Percentiles rank a stretch among this genome's conserved stretches.
phyloP scores from a whole-genome alignment of 2,797 vertebrate species.

The Protonibea diacanthus region DNA sequence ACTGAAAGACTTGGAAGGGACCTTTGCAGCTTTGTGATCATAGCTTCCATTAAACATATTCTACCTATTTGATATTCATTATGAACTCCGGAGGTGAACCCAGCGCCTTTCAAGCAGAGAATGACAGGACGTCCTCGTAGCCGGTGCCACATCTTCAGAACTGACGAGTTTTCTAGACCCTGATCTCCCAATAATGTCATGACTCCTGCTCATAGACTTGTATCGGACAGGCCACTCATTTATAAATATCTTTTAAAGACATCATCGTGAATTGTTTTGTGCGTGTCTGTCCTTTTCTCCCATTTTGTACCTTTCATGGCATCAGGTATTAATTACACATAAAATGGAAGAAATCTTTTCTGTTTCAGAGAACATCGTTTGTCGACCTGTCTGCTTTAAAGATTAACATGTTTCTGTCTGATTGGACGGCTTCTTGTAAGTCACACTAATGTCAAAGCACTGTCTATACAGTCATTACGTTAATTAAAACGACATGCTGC shows the following conservation, averaged over 20 bases:
- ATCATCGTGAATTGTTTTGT: constrained; percentile 61
- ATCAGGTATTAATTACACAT: constrained; percentile 30
- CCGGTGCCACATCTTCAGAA: constrained; percentile 26
- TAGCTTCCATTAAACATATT: constrained; percentile 57
- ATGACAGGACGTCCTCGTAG: constrained; percentile 15
- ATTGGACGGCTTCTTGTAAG: constrained; percentile 28
- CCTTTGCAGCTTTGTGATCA: constrained; percentile 57
- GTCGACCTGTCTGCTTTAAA: constrained; percentile 39
- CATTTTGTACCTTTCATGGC: constrained; percentile 67
- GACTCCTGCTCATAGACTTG: constrained; percentile 29
- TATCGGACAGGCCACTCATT: constrained; percentile 25
- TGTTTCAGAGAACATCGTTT: constrained; percentile 37
- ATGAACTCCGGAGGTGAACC: constrained; percentile 51
- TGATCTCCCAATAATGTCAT: constrained; percentile 1
- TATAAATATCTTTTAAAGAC: constrained; percentile 61
- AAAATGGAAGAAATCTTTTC: constrained; percentile 16
- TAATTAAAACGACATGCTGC: constrained; percentile 54
- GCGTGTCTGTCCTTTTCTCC: constrained; percentile 54
- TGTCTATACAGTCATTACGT: constrained; percentile 36
- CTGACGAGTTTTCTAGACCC: constrained; percentile 40
- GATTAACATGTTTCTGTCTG: constrained; percentile 25
- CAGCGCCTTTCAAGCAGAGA: constrained; percentile 23
- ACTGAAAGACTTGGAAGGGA: constrained; percentile 39
- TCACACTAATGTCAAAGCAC: constrained; percentile 31
- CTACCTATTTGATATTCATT: constrained; percentile 60